Conservation (phyloP, 2,113 vertebrate genomes). For the Semnopithecus entellus region DNA sequence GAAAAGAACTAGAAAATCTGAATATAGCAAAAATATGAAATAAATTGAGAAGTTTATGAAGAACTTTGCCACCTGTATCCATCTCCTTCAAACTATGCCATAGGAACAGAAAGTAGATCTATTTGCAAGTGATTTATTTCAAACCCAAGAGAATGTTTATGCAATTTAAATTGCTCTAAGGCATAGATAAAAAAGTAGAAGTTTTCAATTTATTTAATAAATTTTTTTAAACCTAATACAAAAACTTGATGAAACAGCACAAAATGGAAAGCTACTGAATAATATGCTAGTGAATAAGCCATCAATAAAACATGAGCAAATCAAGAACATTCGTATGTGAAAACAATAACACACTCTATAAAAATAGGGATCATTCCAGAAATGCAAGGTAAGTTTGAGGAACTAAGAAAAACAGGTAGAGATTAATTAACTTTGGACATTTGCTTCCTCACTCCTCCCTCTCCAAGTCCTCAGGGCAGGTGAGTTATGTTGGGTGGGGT, state of each 20-base stretch:
- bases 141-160: neutral
- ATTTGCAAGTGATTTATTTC: constrained; percentile 5
- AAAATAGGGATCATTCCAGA: neutral
- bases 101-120: neutral
- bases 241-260: constrained; percentile 18
- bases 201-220: constrained; percentile 12
- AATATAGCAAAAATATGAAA: neutral
- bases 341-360: neutral
- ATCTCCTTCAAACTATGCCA: neutral
- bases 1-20: neutral
- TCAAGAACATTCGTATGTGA: neutral
- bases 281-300: neutral
- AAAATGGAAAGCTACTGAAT: neutral
- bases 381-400: neutral
- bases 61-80: neutral
- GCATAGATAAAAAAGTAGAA: neutral
- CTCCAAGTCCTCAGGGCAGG: neutral
- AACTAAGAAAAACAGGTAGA: neutral
- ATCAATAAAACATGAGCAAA: constrained; percentile 31
- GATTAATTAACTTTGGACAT: neutral
- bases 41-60: neutral
- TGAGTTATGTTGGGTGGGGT: neutral
- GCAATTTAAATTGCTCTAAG: neutral
- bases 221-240: constrained; percentile 18
- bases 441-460: neutral